Base-by-base conservation (phyloP, 2,888 invertebrate genomes). In the Phytoseiulus persimilis region DNA sequence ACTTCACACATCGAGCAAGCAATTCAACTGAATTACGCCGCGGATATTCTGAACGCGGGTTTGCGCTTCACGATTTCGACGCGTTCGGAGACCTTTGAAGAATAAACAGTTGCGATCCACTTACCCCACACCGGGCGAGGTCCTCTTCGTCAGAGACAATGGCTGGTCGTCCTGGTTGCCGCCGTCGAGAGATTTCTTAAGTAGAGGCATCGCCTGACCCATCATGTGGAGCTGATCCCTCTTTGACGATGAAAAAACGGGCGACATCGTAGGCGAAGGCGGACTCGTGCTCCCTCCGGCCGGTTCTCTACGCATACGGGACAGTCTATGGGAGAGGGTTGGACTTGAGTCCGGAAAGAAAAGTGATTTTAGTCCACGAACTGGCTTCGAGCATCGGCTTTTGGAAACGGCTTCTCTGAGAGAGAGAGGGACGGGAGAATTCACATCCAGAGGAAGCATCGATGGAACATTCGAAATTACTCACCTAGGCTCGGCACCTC, bases 171-270 rank as follows among this genome's bases (percentile, higher is more conserved):
- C 87, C 28, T 32, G 33, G 31, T 33, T 33, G 32, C 39, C 32
- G 11, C 39, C 39, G 45, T 87, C 87, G 87, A 87, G 87, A 45
- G 87, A 87, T 87, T 87, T 87, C 87, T 87, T 87, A n/a, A 87
- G 87, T 9, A 87, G 87, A 0, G 87, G 87, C 87, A 87, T 87
- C n/a, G 87, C 87, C 33, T 87, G 87, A 65, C 65, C 65, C 33
- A 87, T 87, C 33, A 45, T 32, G 9, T 87, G 87, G 5, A 87
- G 45, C 87, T 87, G 87, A 33, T 87, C 87, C 39, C 87, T 33
- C 33, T 87, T 87, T 28, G 87, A 33, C 32, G 32, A 45, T 11
- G 87, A 31, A 33, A 87, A 87, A 6, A 87, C 87, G 6, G 87
- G 87, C 1, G 87, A 87, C 87, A 87, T 87, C 87, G 87, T 87